A percentile compares a stretch with the other conserved stretches of the same genome.
Evolutionary conservation across 2,797 vertebrate species (phyloP).

Genomic region (Botia almorhae): DNA sequence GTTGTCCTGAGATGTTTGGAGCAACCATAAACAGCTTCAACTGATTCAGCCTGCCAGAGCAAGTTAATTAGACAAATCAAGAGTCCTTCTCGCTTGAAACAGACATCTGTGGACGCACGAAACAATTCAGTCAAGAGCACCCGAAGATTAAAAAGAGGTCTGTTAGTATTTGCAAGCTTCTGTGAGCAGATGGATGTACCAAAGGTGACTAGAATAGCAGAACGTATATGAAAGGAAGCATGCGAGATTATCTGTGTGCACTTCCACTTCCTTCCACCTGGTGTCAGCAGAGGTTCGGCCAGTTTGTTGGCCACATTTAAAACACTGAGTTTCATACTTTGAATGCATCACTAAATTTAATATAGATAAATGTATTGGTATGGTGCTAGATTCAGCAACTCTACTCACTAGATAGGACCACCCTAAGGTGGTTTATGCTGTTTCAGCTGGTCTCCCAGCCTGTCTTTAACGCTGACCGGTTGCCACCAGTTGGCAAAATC

Average conservation of each 20-base stretch:
- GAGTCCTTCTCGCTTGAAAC: constrained; percentile 41
- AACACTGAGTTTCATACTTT: not conserved
- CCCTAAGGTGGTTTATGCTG: no score
- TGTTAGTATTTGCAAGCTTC: not conserved
- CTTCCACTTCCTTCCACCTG: constrained; percentile 48
- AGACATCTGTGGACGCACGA: constrained; percentile 31
- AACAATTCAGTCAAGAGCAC: not conserved
- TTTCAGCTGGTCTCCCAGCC: no score
- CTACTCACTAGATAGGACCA: no score
- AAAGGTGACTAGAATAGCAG: not conserved
- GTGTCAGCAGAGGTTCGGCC: constrained; percentile 51
- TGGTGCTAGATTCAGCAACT: no score
- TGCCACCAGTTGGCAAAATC: no score
- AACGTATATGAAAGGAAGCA: not conserved
- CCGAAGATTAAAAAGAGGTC: not conserved
- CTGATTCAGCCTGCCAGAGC: constrained; percentile 49
- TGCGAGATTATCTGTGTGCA: constrained; percentile 1
- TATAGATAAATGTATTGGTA: no score
- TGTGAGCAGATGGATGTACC: not conserved
- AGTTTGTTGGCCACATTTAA: not conserved
- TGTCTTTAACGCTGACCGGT: no score
- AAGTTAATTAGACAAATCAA: constrained; percentile 54
- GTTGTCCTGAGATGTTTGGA: constrained; percentile 46
- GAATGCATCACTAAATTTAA: no score
- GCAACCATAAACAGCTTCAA: constrained; percentile 50